Evolutionary conservation across 2,113 vertebrate species (phyloP).

Genomic region (Phylloscopus whistleri): DNA sequence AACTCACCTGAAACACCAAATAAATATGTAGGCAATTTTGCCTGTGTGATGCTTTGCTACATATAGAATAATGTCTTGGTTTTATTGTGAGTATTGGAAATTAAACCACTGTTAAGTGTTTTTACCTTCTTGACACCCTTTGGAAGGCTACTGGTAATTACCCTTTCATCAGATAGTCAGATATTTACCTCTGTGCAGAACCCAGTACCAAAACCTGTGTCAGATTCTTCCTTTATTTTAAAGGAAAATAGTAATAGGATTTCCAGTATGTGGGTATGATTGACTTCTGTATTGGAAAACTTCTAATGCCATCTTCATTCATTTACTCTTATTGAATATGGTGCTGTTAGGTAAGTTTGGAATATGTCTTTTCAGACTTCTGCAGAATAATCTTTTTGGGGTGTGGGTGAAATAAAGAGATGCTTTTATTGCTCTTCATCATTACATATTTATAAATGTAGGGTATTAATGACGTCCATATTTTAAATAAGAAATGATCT

Average conservation of each 20-base stretch:
- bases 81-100: neutral
- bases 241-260: neutral
- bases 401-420: neutral
- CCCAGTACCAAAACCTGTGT: neutral
- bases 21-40: neutral
- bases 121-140: neutral
- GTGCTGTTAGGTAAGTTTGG: neutral
- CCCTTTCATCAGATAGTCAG: neutral
- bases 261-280: neutral
- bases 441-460: neutral
- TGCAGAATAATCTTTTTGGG: neutral
- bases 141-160: neutral
- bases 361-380: neutral
- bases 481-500: neutral
- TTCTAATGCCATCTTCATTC: neutral
- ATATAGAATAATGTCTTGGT: neutral
- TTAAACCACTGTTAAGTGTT: neutral
- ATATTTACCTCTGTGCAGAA: neutral
- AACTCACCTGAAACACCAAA: neutral
- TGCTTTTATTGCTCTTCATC: neutral
- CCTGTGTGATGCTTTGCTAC: neutral
- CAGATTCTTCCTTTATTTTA: neutral
- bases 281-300: neutral
- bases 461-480: neutral
- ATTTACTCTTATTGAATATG: neutral